phyloP scores from a whole-genome alignment of 1,140 invertebrate species.

The Atta texana region DNA sequence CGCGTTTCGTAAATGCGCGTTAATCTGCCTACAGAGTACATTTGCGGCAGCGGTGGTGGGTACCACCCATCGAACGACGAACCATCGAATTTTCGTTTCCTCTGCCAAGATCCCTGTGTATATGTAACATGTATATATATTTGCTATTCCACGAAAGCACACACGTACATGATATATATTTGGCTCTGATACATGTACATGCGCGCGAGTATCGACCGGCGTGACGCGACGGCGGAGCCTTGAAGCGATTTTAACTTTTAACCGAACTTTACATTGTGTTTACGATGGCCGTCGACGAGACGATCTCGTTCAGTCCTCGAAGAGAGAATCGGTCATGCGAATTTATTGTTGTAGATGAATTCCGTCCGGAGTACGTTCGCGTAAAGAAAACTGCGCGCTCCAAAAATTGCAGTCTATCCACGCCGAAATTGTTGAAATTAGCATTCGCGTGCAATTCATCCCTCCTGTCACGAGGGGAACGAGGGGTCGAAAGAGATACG shows the following conservation, averaged over 20 bases:
- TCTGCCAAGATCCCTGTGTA: conserved; percentile 49
- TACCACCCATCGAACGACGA: conserved; percentile 72
- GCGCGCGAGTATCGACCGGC: conserved; percentile 46
- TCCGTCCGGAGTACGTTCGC: not conserved
- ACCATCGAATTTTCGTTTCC: conserved; percentile 75
- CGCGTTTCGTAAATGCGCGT: conserved; percentile 75
- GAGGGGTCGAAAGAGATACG: conserved; percentile 29
- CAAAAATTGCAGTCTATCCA: not conserved
- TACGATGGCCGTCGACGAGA: conserved; percentile 27
- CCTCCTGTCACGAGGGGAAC: not conserved
- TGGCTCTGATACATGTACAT: conserved; percentile 15
- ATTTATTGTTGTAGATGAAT: conserved; percentile 19
- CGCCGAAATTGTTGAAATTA: conserved; percentile 12
- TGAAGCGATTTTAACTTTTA: conserved; percentile 70
- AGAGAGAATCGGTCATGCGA: not conserved
- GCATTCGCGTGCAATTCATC: not conserved
- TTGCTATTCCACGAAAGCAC: conserved; percentile 68
- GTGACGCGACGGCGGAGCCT: conserved; percentile 57
- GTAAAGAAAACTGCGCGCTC: too few relatives aligned
- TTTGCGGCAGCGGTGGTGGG: conserved; percentile 70
- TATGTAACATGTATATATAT: conserved; percentile 20
- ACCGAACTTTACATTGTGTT: conserved; percentile 32
- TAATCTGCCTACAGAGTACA: conserved; percentile 76
- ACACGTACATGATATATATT: conserved; percentile 37
- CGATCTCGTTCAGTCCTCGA: not conserved